Evolutionary conservation across 2,888 invertebrate species (phyloP).

Genomic region (Trissoscelio sp.): DNA sequence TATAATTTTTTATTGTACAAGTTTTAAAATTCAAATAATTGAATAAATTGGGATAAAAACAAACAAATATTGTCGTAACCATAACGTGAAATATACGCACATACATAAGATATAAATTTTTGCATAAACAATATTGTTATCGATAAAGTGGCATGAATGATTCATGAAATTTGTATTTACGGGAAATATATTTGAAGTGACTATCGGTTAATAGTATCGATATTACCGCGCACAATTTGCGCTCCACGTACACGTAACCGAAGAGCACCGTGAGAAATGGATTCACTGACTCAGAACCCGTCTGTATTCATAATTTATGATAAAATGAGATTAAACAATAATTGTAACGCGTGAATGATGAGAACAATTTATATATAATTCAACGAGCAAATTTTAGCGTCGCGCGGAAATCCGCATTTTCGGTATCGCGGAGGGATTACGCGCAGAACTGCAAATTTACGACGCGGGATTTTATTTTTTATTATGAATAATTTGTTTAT

Average conservation of each 20-base stretch:
- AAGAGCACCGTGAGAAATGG: slow-evolving; percentile 56
- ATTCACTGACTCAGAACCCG: slow-evolving; percentile 58
- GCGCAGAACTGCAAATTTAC: slow-evolving; percentile 22
- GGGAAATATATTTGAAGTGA: slow-evolving; percentile 49
- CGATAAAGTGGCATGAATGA: slow-evolving; percentile 40
- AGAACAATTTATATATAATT: slow-evolving; percentile 55
- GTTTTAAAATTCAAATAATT: no score
- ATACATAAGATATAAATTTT: slow-evolving; percentile 22
- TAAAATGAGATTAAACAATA: slow-evolving; percentile 64
- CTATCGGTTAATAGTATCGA: slow-evolving; percentile 72
- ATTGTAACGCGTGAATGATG: slow-evolving; percentile 59
- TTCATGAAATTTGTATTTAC: slow-evolving; percentile 59
- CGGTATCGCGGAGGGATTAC: slow-evolving; percentile 26
- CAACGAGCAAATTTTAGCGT: slow-evolving; percentile 30
- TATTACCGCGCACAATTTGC: slow-evolving; percentile 72
- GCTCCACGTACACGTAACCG: slow-evolving; percentile 57
- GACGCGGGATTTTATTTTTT: slow-evolving; percentile 26
- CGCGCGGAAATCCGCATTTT: slow-evolving; percentile 37
- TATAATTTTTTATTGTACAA: no score
- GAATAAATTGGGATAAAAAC: background rate
- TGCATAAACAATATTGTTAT: slow-evolving; percentile 47
- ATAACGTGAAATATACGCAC: no score
- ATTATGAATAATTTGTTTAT: slow-evolving; percentile 37
- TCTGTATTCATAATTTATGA: slow-evolving; percentile 48
- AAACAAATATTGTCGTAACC: no score